Evolutionary conservation across 2,888 invertebrate species (phyloP).

Genomic region (Polymixis flavicincta): DNA sequence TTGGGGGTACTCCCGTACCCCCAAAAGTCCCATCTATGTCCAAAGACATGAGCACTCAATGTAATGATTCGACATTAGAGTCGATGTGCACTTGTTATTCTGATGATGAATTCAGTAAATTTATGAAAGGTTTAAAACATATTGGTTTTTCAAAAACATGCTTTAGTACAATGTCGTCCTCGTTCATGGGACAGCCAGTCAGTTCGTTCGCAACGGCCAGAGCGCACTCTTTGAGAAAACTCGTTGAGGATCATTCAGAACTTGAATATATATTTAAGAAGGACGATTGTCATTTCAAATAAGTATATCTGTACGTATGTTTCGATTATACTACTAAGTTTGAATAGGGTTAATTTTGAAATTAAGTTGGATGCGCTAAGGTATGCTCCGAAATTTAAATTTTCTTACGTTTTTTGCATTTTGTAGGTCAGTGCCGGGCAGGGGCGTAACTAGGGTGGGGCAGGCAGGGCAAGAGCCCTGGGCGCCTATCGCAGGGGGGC

Average conservation of each 20-base stretch:
- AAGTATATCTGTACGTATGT: not conserved
- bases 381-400: too few relatives aligned
- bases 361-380: not conserved
- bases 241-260: slow-evolving; percentile 73
- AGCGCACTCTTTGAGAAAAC: slow-evolving; percentile 74
- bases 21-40: slow-evolving; percentile 68
- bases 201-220: slow-evolving; percentile 74
- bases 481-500: too few relatives aligned
- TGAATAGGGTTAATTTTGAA: not conserved
- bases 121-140: not conserved
- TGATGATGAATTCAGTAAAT: slow-evolving; percentile 23
- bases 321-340: slow-evolving; percentile 3
- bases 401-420: too few relatives aligned
- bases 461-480: too few relatives aligned
- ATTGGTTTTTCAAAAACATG: not conserved
- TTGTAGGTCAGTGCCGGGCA: too few relatives aligned
- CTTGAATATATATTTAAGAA: slow-evolving; percentile 77
- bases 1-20: slow-evolving; percentile 36
- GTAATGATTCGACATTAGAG: slow-evolving; percentile 77
- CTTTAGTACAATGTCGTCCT: not conserved
- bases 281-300: slow-evolving; percentile 17
- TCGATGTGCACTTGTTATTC: slow-evolving; percentile 77
- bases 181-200: slow-evolving; percentile 12
- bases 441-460: too few relatives aligned
- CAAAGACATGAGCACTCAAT: slow-evolving; percentile 77